A percentile compares a stretch with the other conserved stretches of the same genome.
These are phyloP conservation scores for Drosophila micromelanica DNA, from an alignment of 1,140 invertebrate genomes.

Conservation along the genomic window DNA sequence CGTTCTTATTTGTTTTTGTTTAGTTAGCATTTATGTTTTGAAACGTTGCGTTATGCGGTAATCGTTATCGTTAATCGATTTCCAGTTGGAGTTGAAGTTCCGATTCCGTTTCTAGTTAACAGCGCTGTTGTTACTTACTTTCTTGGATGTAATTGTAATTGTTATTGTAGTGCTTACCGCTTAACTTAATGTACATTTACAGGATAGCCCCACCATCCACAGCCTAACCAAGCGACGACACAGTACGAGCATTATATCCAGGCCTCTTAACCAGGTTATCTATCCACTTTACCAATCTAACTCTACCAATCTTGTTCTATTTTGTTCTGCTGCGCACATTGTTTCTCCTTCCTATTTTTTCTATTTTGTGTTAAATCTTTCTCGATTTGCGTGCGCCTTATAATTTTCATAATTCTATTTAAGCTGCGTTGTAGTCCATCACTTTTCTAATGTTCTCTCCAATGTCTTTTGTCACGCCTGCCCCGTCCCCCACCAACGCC, in stretches of 20 bases:
- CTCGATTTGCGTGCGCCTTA: conserved; percentile 32
- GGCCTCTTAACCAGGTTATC: conserved; percentile 84
- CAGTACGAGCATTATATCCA: conserved; percentile 88
- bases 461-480: conserved; percentile 50
- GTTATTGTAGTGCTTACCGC: conserved; percentile 45
- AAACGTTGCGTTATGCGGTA: background rate
- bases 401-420: conserved; percentile 17
- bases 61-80: conserved; percentile 30
- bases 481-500: conserved; percentile 13
- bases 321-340: conserved; percentile 46
- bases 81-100: conserved; percentile 35
- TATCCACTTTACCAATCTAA: conserved; percentile 62
- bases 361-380: conserved; percentile 5
- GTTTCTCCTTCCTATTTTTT: background rate
- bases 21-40: conserved; percentile 51
- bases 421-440: conserved; percentile 8
- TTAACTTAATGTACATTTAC: conserved; percentile 74
- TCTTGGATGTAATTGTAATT: conserved; percentile 7
- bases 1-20: background rate
- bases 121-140: conserved; percentile 11
- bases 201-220: conserved; percentile 86
- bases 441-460: conserved; percentile 58
- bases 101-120: background rate
- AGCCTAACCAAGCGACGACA: conserved; percentile 89
- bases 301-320: conserved; percentile 14